Evolutionary conservation across 2,113 vertebrate genomes (phyloP).

Genomic region (Vireo altiloquus): DNA sequence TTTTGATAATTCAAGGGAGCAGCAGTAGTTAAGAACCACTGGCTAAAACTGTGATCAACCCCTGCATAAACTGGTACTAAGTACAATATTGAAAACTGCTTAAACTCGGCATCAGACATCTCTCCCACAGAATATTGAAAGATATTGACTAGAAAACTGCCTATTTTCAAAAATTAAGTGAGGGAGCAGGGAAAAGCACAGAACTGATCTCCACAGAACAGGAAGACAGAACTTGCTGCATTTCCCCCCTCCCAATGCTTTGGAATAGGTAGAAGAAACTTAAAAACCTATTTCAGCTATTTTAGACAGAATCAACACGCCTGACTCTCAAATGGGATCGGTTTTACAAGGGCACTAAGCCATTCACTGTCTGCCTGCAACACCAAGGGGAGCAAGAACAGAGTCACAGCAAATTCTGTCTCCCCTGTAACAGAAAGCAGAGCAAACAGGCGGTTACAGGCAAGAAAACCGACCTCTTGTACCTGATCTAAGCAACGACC

Average conservation of each 20-base stretch:
- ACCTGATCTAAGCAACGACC: not conserved
- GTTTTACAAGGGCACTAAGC: not conserved
- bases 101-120: not conserved
- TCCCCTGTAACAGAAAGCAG: not conserved
- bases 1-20: not conserved
- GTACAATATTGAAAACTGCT: rapidly evolving
- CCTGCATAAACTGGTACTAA: not conserved
- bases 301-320: not conserved
- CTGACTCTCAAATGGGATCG: not conserved
- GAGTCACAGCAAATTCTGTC: not conserved
- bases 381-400: not conserved
- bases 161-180: not conserved
- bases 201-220: not conserved
- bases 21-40: not conserved
- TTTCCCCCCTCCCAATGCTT: not conserved
- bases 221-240: rapidly evolving
- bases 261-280: not conserved
- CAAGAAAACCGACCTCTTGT: rapidly evolving
- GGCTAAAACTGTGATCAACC: not conserved
- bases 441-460: not conserved
- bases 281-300: not conserved
- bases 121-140: rapidly evolving
- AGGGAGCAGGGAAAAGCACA: not conserved
- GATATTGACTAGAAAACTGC: not conserved
- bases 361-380: not conserved